phyloP scores from a whole-genome alignment of 2,797 vertebrate species.

The Gobio occitaniae region DNA sequence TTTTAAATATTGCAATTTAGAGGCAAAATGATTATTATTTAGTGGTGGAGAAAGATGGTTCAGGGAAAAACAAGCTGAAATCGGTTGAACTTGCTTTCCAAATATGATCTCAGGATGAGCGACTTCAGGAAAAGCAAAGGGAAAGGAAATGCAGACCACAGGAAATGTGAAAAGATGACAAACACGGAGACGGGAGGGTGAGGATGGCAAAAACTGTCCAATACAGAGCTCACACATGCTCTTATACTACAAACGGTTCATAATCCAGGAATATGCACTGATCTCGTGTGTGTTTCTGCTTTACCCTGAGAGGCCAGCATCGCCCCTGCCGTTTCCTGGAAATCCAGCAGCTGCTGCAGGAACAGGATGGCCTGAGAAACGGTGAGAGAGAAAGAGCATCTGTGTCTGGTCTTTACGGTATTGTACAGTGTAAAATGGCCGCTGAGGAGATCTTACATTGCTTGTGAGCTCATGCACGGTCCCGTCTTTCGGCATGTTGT shows the following conservation, averaged over 20 bases:
- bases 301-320: slow-evolving; percentile 98
- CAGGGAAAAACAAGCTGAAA: background rate
- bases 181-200: background rate
- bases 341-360: slow-evolving; percentile 95
- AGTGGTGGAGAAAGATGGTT: background rate
- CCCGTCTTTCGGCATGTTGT: slow-evolving; percentile 98
- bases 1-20: background rate
- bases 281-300: background rate
- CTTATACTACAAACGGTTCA: background rate
- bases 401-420: background rate
- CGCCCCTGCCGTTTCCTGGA: slow-evolving; percentile 96
- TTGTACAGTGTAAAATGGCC: background rate
- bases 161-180: background rate
- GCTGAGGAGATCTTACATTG: slow-evolving; percentile 80
- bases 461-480: slow-evolving; percentile 97
- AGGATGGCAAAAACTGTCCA: background rate
- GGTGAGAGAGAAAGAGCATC: background rate
- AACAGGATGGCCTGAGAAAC: slow-evolving; percentile 92
- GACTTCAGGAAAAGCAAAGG: background rate
- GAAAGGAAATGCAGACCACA: slow-evolving; percentile 6
- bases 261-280: background rate
- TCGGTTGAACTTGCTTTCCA: background rate
- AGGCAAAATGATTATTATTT: background rate
- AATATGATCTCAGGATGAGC: background rate
- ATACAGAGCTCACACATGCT: background rate